Percentiles rank a stretch among this genome's conserved stretches.
Conservation (phyloP, 1,140 invertebrate species). For the Brachionus asplanchnoidis region DNA sequence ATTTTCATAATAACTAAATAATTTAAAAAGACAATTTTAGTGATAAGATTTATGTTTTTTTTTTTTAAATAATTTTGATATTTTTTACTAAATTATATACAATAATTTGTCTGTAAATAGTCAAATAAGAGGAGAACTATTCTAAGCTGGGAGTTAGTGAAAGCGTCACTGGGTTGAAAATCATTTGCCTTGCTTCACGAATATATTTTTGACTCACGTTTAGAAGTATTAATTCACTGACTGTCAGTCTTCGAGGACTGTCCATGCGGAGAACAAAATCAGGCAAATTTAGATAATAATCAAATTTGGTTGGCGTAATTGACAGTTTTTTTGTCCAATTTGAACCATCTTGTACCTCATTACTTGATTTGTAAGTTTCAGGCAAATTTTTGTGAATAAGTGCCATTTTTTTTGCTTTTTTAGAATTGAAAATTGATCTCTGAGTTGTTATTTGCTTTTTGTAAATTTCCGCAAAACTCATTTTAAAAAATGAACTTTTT, state of each 20-base stretch:
- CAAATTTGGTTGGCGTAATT: background rate
- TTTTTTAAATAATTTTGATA: too few species aligned
- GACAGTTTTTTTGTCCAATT: background rate
- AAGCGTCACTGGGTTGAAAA: slow-evolving; percentile 2
- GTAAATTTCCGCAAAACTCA: background rate
- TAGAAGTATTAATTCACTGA: background rate
- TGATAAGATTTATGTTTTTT: too few species aligned
- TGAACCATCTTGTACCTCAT: background rate
- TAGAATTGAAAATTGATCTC: background rate
- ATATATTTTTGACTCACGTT: slow-evolving; percentile 11
- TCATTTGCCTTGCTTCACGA: background rate
- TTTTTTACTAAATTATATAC: too few species aligned
- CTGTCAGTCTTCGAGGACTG: background rate
- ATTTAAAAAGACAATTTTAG: too few species aligned
- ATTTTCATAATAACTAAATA: too few species aligned
- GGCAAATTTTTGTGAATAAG: background rate
- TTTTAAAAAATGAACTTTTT: background rate
- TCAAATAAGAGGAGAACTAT: background rate
- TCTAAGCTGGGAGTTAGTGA: background rate
- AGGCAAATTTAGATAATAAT: background rate
- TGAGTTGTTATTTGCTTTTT: background rate
- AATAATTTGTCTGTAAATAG: background rate
- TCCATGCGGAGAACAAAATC: background rate
- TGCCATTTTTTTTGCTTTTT: background rate
- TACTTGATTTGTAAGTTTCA: background rate